phyloP scores from a whole-genome alignment of 2,113 vertebrate genomes.

The Zosterops japonicus region DNA sequence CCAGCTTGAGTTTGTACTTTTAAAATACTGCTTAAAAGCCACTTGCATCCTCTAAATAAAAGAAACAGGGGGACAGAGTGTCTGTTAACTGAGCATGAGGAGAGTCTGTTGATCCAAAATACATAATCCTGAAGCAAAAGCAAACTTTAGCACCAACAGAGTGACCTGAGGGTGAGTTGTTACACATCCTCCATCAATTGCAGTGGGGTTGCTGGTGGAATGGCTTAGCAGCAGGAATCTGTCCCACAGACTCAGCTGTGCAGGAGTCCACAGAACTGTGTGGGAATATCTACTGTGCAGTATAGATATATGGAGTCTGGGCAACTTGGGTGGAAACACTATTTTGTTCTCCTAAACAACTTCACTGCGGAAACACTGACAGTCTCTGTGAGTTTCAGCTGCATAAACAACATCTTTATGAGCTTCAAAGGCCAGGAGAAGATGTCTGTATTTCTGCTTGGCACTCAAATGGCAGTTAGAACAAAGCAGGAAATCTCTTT shows the following conservation, averaged over 20 bases:
- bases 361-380: not conserved
- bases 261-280: not conserved
- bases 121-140: not conserved
- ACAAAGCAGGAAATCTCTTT: not conserved
- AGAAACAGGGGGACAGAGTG: not conserved
- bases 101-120: not conserved
- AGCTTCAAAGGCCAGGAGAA: not conserved
- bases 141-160: not conserved
- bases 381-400: not conserved
- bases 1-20: not conserved
- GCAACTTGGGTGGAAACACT: not conserved
- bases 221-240: not conserved
- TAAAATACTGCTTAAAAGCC: not conserved
- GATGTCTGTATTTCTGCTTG: not conserved
- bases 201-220: not conserved
- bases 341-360: not conserved
- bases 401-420: not conserved
- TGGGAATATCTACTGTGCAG: not conserved
- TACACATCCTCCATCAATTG: rapidly evolving
- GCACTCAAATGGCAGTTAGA: not conserved
- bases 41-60: not conserved
- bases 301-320: not conserved
- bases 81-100: not conserved
- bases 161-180: not conserved
- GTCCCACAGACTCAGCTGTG: not conserved